Base-by-base conservation (phyloP, 2,888 invertebrate genomes). In the Drosophila prolongata region DNA sequence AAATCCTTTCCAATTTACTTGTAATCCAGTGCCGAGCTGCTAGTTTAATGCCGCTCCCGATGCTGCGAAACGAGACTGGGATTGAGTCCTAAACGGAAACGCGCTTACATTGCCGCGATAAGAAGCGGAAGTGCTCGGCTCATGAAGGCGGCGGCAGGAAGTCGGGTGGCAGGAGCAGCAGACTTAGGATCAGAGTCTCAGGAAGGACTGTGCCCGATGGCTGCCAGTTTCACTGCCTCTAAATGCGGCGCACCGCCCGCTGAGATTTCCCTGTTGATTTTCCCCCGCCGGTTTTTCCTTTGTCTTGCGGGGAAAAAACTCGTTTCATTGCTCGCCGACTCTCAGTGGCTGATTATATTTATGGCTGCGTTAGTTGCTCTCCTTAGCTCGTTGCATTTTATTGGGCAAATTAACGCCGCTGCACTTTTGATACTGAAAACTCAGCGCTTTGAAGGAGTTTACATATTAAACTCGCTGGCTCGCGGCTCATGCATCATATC, bases 81-180 rank as follows among this genome's bases (percentile, higher is more conserved):
- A 54, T 64, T 65, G 70, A 66, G 85, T 84, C 80, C 77, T 67
- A 73, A 80, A 75, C 89, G 89, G 86, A 86, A 89, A 81, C 74
- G 89, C 85, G 74, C 66, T 84, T 77, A 86, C 86, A 86, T 87
- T 75, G 82, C 80, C 82, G 80, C 89, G 86, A 89, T 86, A 86
- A 89, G 76, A 85, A 82, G 78, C 86, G 86, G 89, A 86, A 87
- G 76, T 85, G 78, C 85, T 76, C 75, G 87, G 70, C 74, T 72
- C 76, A 65, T 70, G 72, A 66, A 34, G 60, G 46, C 61, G 52
- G 61, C 50, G 52, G 44, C 44, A 43, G 64, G 64, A 62, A 37
- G 62, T 56, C 13, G 58, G 34, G 30, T 35, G 47, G 62, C 62
- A 34, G 62, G 42, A 49, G 57, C 57, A 3, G 34, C 5, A 24